These are phyloP conservation scores for Operophtera brumata DNA, from an alignment of 2,888 invertebrate genomes.

Conservation along the genomic window DNA sequence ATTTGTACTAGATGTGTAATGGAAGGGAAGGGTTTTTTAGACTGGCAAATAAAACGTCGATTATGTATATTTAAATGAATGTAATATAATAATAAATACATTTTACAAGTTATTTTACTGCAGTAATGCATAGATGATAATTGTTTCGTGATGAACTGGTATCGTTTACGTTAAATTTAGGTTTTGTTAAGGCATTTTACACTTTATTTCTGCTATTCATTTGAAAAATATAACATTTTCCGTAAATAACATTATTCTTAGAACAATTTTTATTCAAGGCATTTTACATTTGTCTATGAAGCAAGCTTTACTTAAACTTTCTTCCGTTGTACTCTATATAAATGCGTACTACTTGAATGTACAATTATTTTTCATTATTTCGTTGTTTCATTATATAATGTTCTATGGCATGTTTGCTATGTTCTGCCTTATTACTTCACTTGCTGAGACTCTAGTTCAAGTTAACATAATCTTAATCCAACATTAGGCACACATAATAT, in stretches of 20 bases:
- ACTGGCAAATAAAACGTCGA: constrained; percentile 40
- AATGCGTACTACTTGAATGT: constrained; percentile 10
- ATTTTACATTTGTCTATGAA: constrained; percentile 19
- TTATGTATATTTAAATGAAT: constrained; percentile 56
- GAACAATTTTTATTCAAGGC: constrained; percentile 20
- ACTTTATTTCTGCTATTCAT: constrained; percentile 4
- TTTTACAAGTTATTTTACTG: constrained; percentile 72
- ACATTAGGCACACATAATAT: constrained; percentile 76
- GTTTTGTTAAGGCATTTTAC: constrained; percentile 55
- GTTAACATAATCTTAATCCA: constrained; percentile 46
- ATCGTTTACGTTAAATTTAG: constrained; percentile 40
- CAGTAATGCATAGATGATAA: constrained; percentile 25
- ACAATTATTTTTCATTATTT: constrained; percentile 29
- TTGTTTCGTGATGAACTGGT: constrained; percentile 33
- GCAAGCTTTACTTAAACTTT: constrained; percentile 19
- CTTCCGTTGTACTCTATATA: constrained; percentile 6
- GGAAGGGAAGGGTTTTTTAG: constrained; percentile 17
- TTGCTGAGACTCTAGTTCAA: constrained; percentile 26
- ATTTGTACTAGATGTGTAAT: not conserved
- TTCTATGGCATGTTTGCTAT: constrained; percentile 16
- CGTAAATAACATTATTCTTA: constrained; percentile 5
- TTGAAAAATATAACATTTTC: constrained; percentile 7
- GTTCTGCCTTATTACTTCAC: constrained; percentile 21
- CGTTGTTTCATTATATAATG: constrained; percentile 36
- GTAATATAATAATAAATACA: constrained; percentile 79